These are phyloP conservation scores for Pardosa pseudoannulata DNA, from an alignment of 2,888 invertebrate species.

Conservation along the genomic window DNA sequence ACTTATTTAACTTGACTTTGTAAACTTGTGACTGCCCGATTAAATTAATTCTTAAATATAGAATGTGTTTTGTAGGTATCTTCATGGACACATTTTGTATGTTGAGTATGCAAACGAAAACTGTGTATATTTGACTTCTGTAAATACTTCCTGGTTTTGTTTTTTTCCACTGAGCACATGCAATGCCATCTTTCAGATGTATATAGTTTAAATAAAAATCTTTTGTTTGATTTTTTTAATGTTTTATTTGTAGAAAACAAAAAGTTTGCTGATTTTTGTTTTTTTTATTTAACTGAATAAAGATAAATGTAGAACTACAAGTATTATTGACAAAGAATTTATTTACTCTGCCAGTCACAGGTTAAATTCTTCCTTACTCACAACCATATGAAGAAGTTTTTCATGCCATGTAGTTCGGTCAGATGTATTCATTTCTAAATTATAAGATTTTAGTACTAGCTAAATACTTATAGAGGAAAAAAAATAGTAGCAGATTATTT, in stretches of 20 bases:
- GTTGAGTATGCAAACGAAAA: not conserved
- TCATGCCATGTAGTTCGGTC: not conserved
- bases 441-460: not conserved
- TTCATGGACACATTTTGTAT: not conserved
- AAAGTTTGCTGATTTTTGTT: too few species aligned
- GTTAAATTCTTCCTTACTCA: not conserved
- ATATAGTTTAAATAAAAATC: not conserved
- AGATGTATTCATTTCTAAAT: not conserved
- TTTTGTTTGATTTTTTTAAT: not conserved
- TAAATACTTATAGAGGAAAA: not conserved
- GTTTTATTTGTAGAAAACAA: not conserved
- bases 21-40: conserved; percentile 17
- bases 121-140: not conserved
- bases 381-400: not conserved
- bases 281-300: not conserved
- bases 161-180: not conserved
- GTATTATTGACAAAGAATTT: not conserved
- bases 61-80: not conserved
- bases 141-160: not conserved
- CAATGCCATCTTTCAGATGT: not conserved
- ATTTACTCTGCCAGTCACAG: conserved; percentile 6
- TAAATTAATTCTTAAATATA: not conserved
- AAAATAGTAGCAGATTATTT: not conserved
- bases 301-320: not conserved
- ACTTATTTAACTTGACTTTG: not conserved